These are phyloP conservation scores for Cairina moschata DNA, from an alignment of 2,113 vertebrate species.

Conservation along the genomic window DNA sequence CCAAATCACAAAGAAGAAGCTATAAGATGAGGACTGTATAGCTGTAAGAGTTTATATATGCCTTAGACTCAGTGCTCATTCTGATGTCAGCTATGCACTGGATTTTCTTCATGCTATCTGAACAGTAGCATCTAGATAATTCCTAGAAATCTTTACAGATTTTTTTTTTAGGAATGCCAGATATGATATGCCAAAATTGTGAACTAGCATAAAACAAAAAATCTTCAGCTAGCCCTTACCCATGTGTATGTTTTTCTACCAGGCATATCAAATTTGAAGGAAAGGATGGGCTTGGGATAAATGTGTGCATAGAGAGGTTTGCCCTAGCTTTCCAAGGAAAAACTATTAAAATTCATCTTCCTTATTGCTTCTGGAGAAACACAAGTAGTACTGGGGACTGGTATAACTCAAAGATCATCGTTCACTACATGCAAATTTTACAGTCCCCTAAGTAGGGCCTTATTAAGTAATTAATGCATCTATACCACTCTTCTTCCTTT, in stretches of 20 bases:
- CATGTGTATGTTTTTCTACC: background rate
- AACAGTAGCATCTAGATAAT: background rate
- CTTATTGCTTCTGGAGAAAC: background rate
- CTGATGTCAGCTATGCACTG: background rate
- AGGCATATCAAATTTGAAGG: background rate
- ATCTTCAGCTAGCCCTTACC: background rate
- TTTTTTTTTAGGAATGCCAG: background rate
- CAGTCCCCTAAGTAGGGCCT: background rate
- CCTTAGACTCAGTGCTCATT: background rate
- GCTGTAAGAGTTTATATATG: background rate
- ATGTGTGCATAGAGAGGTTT: background rate
- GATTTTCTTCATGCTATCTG: background rate
- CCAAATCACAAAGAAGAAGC: background rate
- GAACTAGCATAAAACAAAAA: background rate
- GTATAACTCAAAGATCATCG: background rate
- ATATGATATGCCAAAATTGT: background rate
- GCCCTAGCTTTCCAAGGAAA: background rate
- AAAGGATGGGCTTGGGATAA: background rate
- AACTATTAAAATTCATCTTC: background rate
- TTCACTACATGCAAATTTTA: background rate
- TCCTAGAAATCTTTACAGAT: background rate
- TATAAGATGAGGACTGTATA: background rate
- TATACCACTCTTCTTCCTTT: background rate
- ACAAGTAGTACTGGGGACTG: background rate
- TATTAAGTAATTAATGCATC: conserved; percentile 22